phyloP scores from a whole-genome alignment of 2,113 vertebrate genomes.

The Phalacrocorax carbo region DNA sequence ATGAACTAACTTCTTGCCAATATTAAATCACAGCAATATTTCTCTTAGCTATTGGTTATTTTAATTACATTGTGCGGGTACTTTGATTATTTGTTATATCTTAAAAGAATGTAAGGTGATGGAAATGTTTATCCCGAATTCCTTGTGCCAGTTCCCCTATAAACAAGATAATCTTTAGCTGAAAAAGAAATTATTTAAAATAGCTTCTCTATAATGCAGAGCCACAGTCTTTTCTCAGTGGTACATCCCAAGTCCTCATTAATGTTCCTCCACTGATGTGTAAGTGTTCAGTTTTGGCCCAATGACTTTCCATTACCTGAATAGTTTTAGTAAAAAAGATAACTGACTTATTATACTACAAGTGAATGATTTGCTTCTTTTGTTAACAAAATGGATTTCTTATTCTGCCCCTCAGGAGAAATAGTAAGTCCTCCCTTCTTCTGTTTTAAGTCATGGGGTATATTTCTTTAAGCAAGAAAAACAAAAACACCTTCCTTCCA shows the following conservation, averaged over 20 bases:
- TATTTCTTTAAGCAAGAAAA: not conserved
- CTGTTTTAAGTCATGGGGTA: not conserved
- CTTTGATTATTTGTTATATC: not conserved
- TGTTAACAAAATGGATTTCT: not conserved
- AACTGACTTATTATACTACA: conserved; percentile 59
- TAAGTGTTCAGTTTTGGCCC: not conserved
- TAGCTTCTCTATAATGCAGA: not conserved
- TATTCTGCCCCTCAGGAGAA: not conserved
- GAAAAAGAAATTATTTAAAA: not conserved
- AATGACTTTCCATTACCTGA: not conserved
- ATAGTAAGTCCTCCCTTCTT: not conserved
- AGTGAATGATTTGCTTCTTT: conserved; percentile 23
- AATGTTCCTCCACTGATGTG: not conserved
- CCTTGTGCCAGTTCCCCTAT: not conserved
- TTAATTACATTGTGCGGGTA: not conserved
- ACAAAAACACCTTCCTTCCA: conserved; percentile 13
- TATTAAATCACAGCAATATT: not conserved
- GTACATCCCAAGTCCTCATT: not conserved
- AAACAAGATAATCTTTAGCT: not conserved
- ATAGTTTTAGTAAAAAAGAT: not conserved
- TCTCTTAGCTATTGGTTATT: not conserved
- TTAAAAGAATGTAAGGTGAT: not conserved
- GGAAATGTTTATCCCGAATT: not conserved
- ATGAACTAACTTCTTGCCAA: not conserved
- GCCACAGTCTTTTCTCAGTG: not conserved